Evolutionary conservation across 1,140 invertebrate species (phyloP), one percentile per base, ranked within the genome.

Genomic region (Habropoda laboriosa): DNA sequence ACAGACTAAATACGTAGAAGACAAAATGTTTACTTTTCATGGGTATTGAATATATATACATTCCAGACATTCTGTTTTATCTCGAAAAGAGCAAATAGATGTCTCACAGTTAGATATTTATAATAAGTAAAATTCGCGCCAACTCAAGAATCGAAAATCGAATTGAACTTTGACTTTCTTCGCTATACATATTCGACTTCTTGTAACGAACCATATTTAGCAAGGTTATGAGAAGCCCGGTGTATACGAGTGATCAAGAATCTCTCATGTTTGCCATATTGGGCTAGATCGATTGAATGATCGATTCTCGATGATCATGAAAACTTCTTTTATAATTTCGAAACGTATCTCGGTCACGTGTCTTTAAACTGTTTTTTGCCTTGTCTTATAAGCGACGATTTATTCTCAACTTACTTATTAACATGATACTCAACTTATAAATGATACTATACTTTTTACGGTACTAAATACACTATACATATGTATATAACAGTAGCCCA

Each of bases 271-370:
- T 24, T 13, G 3, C 67, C 49, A 70, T 70, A 55, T 51, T 10
- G 35, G 67, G 49, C 24, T 35, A 55, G 35, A 38, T 27, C 35
- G 49, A 53, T 27, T 35, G 16, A 53, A 70, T 40, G n/a, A 70
- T 53, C 4, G 35, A 70, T 38, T 53, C 49, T 53, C 18, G 24
- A 70, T 70, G 21, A 55, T 53, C 24, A n/a, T 45, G 45, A 35
- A 49, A 67, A 49, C 27, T 4, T 53, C 32, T 55, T 13, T 32
- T 70, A 40, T 70, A 53, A 53, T 21, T 16, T 12, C 16, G 13
- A 38, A 30, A 68, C 47, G 49, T 70, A 53, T 53, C 24, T 53
- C 49, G 49, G 16, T 70, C 49, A n/a, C 18, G 4, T 30, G 67
- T 21, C 32, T 18, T 24, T 40, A 3, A 40, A 49, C 32, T 8